Evolutionary conservation across 2,113 vertebrate genomes (phyloP), one percentile per base, ranked within the genome.

Genomic region (Chiloscyllium plagiosum): DNA sequence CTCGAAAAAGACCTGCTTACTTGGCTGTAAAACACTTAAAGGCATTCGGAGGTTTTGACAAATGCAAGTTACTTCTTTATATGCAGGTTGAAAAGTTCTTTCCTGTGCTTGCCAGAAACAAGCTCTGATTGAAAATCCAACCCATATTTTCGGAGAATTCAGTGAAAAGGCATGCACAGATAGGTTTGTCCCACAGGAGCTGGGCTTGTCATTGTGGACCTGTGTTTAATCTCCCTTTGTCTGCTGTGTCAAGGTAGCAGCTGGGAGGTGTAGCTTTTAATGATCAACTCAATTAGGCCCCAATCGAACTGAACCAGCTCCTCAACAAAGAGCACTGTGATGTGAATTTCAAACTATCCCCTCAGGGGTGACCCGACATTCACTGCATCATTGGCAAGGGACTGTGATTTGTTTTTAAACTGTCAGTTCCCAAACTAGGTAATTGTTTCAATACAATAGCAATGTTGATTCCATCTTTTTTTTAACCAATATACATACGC

Each of bases 291-390:
- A 95, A 95, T 95, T 72, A 95, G 94, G 68, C 12, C 50, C 17
- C 61, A 37, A 20, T 93, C 20, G n/a, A 66, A 66, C n/a, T 65
- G 61, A 33, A 65, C n/a, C 61, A 37, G 29, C 4, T 66, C 89
- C 89, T n/a, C 89, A 95, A 33, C 37, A 50, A 61, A 33, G 47
- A 95, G 13, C 69, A 72, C 42, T 29, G 69, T 24, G 22, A 95
- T 95, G 47, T 33, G 94, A 50, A 95, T 95, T 95, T 95, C 42
- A 72, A 95, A 95, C 42, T 47, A 72, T 72, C 72, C 72, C 93
- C 68, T 95, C 42, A 95, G 94, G 94, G 94, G 52, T 50, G 68
- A 5, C 20, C 69, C 47, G 72, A 61, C 15, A 29, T 50, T 50
- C 72, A 33, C 68, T 72, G 15, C 26, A 33, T 50, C 66, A 70